These are phyloP conservation scores for Ephialtes manifestator DNA, from an alignment of 2,888 invertebrate species.

Conservation along the genomic window DNA sequence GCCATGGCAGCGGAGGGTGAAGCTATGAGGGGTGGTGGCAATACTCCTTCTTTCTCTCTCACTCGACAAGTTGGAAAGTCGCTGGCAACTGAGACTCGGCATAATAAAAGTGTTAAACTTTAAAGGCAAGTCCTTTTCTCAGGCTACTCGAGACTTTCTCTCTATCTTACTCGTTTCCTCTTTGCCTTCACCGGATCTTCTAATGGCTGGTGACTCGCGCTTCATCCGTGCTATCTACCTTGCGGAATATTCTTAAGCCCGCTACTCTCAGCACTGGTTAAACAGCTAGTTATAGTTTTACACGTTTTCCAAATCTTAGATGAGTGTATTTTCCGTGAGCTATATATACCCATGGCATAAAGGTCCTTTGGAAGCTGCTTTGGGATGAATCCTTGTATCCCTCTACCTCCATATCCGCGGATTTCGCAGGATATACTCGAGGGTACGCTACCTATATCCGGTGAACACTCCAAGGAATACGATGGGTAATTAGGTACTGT, in stretches of 20 bases:
- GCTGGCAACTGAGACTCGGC: constrained; percentile 68
- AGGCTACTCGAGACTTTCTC: constrained; percentile 33
- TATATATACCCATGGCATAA: background rate
- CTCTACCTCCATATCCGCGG: constrained; percentile 16
- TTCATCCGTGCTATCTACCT: constrained; percentile 32
- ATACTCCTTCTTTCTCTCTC: background rate
- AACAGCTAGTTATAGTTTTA: constrained; percentile 53
- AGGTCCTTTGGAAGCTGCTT: background rate
- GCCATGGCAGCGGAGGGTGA: constrained; percentile 33
- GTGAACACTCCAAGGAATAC: constrained; percentile 1
- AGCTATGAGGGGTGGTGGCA: background rate
- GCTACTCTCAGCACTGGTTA: background rate
- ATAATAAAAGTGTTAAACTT: constrained; percentile 74
- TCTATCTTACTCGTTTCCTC: constrained; percentile 55
- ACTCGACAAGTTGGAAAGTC: constrained; percentile 70
- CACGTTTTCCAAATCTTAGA: constrained; percentile 48
- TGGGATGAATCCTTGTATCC: constrained; percentile 22
- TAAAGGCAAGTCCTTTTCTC: constrained; percentile 60
- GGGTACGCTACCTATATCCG: background rate
- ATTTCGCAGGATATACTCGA: background rate
- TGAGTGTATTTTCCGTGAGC: constrained; percentile 13
- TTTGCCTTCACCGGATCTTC: constrained; percentile 50
- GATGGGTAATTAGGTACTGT: background rate
- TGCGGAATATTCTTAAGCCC: constrained; percentile 35
- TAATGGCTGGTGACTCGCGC: background rate